These are phyloP conservation scores for Cacoxenus indagator DNA, from an alignment of 2,888 invertebrate species.

Conservation along the genomic window DNA sequence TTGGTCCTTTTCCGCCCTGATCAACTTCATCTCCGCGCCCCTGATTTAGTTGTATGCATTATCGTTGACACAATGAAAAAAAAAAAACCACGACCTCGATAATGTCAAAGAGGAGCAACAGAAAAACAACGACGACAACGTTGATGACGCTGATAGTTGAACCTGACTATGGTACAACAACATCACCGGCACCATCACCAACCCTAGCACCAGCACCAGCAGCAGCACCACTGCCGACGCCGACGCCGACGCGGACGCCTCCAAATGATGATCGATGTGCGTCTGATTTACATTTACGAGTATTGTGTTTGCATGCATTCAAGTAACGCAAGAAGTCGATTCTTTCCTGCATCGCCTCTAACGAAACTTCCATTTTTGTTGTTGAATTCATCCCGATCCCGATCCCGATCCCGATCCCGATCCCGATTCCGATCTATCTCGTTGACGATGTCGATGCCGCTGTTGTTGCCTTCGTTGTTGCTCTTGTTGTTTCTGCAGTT, in stretches of 20 bases:
- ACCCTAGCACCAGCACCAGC: neutral
- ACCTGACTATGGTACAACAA: neutral
- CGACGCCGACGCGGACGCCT: neutral
- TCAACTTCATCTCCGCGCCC: neutral
- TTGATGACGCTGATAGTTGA: conserved; percentile 39
- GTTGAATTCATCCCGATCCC: conserved; percentile 26
- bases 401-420: conserved; percentile 1
- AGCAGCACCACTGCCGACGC: neutral
- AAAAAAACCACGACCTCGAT: neutral
- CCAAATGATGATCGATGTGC: conserved; percentile 60
- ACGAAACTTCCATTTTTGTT: conserved; percentile 54
- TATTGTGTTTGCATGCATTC: neutral
- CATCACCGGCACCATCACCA: neutral
- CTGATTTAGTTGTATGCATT: neutral
- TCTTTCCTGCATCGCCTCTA: conserved; percentile 30
- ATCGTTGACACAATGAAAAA: no score
- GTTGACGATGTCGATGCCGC: conserved; percentile 10
- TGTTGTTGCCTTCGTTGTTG: neutral
- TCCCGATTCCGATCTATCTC: no score
- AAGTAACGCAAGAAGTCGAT: neutral
- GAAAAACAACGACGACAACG: conserved; percentile 19
- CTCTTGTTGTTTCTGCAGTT: conserved; percentile 8
- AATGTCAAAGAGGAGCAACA: neutral
- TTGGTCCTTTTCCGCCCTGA: no score
- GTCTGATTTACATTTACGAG: conserved; percentile 18